These are phyloP conservation scores for Festucalex cinctus DNA, from an alignment of 2,113 vertebrate genomes.

Conservation along the genomic window DNA sequence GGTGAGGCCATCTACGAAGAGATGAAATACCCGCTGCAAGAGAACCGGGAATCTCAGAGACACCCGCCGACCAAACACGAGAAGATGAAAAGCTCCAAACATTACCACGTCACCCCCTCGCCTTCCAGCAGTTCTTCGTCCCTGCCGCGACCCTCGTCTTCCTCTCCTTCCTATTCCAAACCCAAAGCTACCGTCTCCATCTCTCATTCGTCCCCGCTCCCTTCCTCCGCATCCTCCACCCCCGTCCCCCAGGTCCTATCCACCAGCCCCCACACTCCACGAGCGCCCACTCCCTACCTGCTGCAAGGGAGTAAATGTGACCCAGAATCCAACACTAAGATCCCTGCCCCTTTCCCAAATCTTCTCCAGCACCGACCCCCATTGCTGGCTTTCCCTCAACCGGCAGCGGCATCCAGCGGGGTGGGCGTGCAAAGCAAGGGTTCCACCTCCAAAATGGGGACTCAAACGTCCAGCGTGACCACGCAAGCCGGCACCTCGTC, in stretches of 20 bases:
- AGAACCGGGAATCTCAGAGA: conserved; percentile 68
- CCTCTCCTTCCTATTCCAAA: conserved; percentile 73
- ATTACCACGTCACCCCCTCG: conserved; percentile 60
- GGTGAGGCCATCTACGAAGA: conserved; percentile 92
- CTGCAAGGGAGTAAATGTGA: conserved; percentile 71
- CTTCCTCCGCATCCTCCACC: conserved; percentile 72
- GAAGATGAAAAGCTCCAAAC: conserved; percentile 68
- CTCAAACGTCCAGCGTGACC: conserved; percentile 73
- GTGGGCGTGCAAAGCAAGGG: conserved; percentile 69
- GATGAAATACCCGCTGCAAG: conserved; percentile 85
- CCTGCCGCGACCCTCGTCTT: conserved; percentile 67
- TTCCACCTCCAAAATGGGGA: conserved; percentile 59
- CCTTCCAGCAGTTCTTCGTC: conserved; percentile 62
- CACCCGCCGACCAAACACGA: conserved; percentile 69
- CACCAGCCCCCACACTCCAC: conserved; percentile 73
- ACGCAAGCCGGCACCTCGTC: conserved; percentile 74
- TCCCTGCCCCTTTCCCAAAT: conserved; percentile 89
- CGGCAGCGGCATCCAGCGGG: conserved; percentile 74
- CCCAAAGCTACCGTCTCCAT: conserved; percentile 71
- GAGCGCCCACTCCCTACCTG: conserved; percentile 76
- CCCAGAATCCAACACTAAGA: conserved; percentile 74
- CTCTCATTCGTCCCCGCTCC: conserved; percentile 74
- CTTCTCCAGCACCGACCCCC: conserved; percentile 87
- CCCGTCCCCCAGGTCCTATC: conserved; percentile 70
- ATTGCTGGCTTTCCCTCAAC: conserved; percentile 84